phyloP scores from a whole-genome alignment of 2,797 vertebrate genomes.

The Channallabes apus region DNA sequence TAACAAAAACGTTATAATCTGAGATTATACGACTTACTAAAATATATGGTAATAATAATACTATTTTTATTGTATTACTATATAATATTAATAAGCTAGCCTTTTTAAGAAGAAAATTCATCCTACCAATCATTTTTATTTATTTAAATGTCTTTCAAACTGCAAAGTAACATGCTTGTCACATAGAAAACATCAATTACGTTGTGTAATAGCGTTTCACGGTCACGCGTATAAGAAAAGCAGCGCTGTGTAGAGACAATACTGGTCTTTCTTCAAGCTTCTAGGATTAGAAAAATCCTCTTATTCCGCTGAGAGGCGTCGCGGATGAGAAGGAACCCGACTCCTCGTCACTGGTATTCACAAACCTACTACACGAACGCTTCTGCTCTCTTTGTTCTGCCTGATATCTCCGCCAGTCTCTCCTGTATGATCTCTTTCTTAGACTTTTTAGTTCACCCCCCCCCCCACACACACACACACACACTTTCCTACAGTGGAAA shows the following conservation, averaged over 20 bases:
- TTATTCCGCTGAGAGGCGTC: slow-evolving; percentile 16
- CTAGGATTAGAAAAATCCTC: slow-evolving; percentile 44
- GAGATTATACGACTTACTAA: background rate
- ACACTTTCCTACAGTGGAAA: slow-evolving; percentile 10
- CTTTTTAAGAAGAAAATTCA: background rate
- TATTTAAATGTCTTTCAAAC: background rate
- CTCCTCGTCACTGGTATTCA: slow-evolving; percentile 37
- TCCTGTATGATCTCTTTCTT: slow-evolving; percentile 27
- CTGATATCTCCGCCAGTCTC: slow-evolving; percentile 41
- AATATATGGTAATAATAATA: background rate
- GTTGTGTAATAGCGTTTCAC: background rate
- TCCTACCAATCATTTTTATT: no score
- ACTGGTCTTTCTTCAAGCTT: slow-evolving; percentile 37
- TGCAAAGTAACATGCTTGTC: background rate
- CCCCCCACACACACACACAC: no score
- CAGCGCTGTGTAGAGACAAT: slow-evolving; percentile 15
- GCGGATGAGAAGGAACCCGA: slow-evolving; percentile 26
- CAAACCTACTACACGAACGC: slow-evolving; percentile 12
- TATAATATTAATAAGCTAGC: background rate
- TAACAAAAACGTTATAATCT: background rate
- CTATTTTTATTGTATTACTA: no score
- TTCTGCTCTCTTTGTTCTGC: slow-evolving; percentile 32
- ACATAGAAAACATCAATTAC: background rate
- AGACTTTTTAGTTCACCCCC: no score
- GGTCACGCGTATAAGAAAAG: background rate